phyloP scores from a whole-genome alignment of 2,797 vertebrate genomes.

The Melanotaenia parkinsoni region DNA sequence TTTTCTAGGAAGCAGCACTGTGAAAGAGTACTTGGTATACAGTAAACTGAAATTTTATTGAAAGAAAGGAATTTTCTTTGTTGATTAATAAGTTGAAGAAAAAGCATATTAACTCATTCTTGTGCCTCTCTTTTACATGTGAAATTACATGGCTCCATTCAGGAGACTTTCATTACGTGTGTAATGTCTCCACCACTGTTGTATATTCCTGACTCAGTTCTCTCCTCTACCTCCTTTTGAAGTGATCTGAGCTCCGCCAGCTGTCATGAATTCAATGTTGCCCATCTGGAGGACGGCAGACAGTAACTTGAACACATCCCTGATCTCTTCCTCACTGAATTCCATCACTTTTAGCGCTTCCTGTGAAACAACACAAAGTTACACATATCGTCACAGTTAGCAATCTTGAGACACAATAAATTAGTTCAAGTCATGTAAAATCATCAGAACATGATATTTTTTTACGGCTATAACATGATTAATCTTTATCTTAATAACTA shows the following conservation, averaged over 20 bases:
- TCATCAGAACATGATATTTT: not conserved
- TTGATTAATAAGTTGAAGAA: not conserved
- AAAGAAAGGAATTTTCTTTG: not conserved
- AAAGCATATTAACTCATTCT: not conserved
- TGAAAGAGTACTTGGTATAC: not conserved
- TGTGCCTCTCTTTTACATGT: not conserved
- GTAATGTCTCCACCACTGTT: not conserved
- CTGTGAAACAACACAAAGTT: constrained; percentile 65
- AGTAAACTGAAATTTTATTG: not conserved
- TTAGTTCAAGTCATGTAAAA: not conserved
- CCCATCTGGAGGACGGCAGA: constrained; percentile 92
- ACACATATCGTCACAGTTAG: not conserved
- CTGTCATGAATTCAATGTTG: constrained; percentile 94
- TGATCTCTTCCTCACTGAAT: constrained; percentile 90
- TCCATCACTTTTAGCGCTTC: constrained; percentile 91
- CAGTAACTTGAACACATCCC: constrained; percentile 90
- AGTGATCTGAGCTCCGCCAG: constrained; percentile 91
- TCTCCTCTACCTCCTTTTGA: constrained; percentile 86
- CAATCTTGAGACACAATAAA: not conserved
- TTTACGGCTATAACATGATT: not conserved
- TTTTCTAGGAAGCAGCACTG: not conserved
- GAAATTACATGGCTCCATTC: not conserved
- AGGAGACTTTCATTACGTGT: not conserved
- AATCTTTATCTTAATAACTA: not conserved
- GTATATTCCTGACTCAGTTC: not conserved